Evolutionary conservation across 1,140 invertebrate species (phyloP), one percentile per base, ranked within the genome.

Genomic region (Zaprionus inermis): DNA sequence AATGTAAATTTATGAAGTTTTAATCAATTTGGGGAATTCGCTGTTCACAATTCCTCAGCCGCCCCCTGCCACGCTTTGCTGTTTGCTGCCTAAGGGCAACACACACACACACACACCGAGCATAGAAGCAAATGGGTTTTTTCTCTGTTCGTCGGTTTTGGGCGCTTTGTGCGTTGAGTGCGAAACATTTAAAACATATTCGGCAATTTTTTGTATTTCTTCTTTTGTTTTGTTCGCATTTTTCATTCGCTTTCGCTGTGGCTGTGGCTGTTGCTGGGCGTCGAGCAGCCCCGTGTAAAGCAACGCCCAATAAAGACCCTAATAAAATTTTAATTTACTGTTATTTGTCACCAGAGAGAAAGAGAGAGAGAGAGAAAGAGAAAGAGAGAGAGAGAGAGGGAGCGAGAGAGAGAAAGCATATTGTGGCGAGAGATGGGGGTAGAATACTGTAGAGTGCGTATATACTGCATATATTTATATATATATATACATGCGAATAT

Each of bases 1-100:
- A 88, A 88, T 88, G 84, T 88, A 88, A 88, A 88, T 88, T 88
- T 88, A 88, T 88, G 84, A 88, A 88, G 84, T 88, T 88, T 88
- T 88, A 88, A 88, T 88, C 84, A 88, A 88, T 88, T 88, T 88
- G 84, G 84, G 83, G 84, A 88, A 88, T 88, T 89, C 84, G 74
- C 79, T 73, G 66, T 71, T 75, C 65, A 56, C 72, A 78, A 69
- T 74, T 72, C 56, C 34, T 54, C 44, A 22, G 44, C n/a, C 44
- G 46, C 14, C 56, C 20, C 57, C 34, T 4, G 3, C 24, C 34
- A 34, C 32, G 5, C 46, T 18, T 5, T 44, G 9, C 32, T 7
- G 12, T 18, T 28, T 14, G 12, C 28, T 5, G 32, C 12, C 18
- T 20, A 1, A 6, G 5, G 14, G 55, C 11, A n/a, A 7, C 9